These are phyloP conservation scores for Yponomeuta malinellus DNA, from an alignment of 2,888 invertebrate species.

Conservation along the genomic window DNA sequence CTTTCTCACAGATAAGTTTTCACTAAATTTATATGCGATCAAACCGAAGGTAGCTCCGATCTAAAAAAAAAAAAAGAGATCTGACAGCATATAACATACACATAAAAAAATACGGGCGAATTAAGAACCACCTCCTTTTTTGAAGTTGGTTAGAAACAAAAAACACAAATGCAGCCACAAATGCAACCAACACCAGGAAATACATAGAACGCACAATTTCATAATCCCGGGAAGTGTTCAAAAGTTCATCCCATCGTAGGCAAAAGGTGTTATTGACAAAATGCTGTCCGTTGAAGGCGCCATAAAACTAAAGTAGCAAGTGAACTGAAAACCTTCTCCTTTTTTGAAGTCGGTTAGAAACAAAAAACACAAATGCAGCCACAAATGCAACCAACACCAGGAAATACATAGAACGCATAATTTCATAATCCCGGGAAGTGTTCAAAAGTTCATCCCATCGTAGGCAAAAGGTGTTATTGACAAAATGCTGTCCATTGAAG, in stretches of 20 bases:
- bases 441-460: not conserved
- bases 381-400: not conserved
- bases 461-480: not conserved
- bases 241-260: not conserved
- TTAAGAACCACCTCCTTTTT: no score
- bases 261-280: constrained; percentile 1
- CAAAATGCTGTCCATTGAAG: not conserved
- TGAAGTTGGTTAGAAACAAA: no score
- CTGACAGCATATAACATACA: no score
- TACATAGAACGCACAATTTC: not conserved
- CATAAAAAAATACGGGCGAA: no score
- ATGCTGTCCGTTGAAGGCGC: not conserved
- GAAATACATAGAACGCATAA: not conserved
- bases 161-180: no score
- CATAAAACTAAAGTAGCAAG: not conserved
- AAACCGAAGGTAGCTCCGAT: no score
- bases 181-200: not conserved
- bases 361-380: no score
- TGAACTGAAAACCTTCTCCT: not conserved
- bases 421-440: not conserved
- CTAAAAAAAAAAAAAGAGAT: no score
- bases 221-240: not conserved
- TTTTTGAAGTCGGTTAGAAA: no score
- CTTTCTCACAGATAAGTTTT: no score
- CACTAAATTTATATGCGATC: no score